Evolutionary conservation across 2,113 vertebrate species (phyloP), one percentile per base, ranked within the genome.

Genomic region (Oreochromis tanganicae): DNA sequence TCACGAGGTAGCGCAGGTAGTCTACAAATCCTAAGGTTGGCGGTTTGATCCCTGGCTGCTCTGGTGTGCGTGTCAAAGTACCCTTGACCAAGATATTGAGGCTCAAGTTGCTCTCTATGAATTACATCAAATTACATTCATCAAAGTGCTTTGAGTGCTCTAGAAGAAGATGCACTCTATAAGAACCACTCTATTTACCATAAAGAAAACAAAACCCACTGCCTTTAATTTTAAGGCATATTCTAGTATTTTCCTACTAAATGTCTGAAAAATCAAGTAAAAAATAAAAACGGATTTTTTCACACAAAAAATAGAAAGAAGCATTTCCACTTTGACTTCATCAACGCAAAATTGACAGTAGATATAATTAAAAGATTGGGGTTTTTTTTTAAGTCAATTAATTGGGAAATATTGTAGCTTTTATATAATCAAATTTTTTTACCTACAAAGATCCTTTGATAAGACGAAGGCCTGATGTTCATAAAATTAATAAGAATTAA

Each of bases 71-170:
- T 32, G 2, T 2, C 27, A 61, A 61, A 61, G 32, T 29, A 17
- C 27, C 1, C 0, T 61, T 61, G 3, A 14, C 14, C 27, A 61
- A 61, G 8, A 32, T 32, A 9, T 32, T 10, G 27, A 61, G 57
- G 27, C 14, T 17, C 8, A 61, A 61, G 14, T 59, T 59, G 3
- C 27, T 32, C 14, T 32, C 27, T 32, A 0, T 57, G 4, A 14
- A 57, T 50, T 50, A 9, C 48, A 17, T 17, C 0, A 8, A 50
- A 17, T 7, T 59, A 0, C 56, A 59, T 36, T 7, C 34, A 36
- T 36, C 34, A 36, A 34, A 34, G 32, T 34, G 32, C 5, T 34
- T 34, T 34, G 34, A 34, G 34, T 34, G 34, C 34, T 34, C 34
- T 34, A 34, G 34, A 7, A 34, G 36, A 38, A 38, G 27, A 2